Evolutionary conservation across 1,140 invertebrate genomes (phyloP).

Genomic region (Apis laboriosa): DNA sequence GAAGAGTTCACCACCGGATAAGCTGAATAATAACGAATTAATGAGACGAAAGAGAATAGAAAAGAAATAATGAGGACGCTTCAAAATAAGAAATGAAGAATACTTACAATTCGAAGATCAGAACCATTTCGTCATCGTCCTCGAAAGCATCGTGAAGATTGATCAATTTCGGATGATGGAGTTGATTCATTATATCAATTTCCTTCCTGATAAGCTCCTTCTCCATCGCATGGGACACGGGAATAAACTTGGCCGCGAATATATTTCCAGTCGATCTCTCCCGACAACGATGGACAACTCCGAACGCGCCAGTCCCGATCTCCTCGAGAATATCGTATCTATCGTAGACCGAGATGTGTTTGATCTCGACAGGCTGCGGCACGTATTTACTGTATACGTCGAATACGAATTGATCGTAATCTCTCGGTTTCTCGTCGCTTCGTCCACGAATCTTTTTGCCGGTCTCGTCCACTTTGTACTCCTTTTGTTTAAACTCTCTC

Average conservation of each 20-base stretch:
- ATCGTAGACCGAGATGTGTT: conserved; percentile 96
- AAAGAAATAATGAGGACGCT: too few species aligned
- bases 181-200: conserved; percentile 99
- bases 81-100: neutral
- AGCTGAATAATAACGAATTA: conserved; percentile 80
- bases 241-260: conserved; percentile 99
- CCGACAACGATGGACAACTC: conserved; percentile 98
- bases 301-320: conserved; percentile 99
- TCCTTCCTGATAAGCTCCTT: conserved; percentile 98
- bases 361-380: conserved; percentile 98
- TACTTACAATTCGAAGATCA: conserved; percentile 99
- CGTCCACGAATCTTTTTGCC: conserved; percentile 96
- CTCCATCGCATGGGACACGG: conserved; percentile 96
- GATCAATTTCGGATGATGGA: conserved; percentile 98
- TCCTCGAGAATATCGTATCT: conserved; percentile 99
- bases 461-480: conserved; percentile 92
- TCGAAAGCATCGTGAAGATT: conserved; percentile 99
- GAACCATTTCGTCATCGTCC: conserved; percentile 99
- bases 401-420: conserved; percentile 99
- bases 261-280: conserved; percentile 97
- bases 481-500: conserved; percentile 87
- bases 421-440: conserved; percentile 92
- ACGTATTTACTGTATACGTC: conserved; percentile 98
- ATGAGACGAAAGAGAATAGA: conserved; percentile 12
- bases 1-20: conserved; percentile 99